phyloP scores from a whole-genome alignment of 1,140 invertebrate genomes.

The Dreissena polymorpha region DNA sequence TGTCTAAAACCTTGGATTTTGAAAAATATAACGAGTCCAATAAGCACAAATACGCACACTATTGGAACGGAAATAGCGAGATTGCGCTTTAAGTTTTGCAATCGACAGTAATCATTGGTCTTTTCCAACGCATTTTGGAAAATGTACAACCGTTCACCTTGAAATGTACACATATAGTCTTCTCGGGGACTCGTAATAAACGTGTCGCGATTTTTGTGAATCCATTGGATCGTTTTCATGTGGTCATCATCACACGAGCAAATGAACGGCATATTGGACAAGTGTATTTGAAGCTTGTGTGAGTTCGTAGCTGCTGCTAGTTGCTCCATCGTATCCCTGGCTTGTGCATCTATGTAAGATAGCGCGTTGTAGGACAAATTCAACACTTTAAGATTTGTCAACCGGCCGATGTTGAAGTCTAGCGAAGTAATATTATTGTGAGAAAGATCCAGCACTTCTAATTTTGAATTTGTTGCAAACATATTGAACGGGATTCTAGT shows the following conservation, averaged over 20 bases:
- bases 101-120: not conserved
- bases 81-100: not conserved
- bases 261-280: too few species aligned
- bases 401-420: not conserved
- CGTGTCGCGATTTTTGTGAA: too few species aligned
- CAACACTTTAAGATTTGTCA: not conserved
- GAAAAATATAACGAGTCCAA: not conserved
- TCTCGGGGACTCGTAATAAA: too few species aligned
- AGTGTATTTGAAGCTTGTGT: too few species aligned
- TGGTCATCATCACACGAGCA: not conserved
- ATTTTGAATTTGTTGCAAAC: not conserved
- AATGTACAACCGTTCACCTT: too few species aligned
- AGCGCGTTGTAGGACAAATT: conserved; percentile 1
- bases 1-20: not conserved
- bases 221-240: not conserved
- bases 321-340: not conserved
- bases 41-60: not conserved
- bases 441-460: conserved; percentile 1
- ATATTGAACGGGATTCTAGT: not conserved
- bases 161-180: too few species aligned
- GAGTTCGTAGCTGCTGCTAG: not conserved
- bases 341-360: not conserved
- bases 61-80: not conserved
- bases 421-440: conserved; percentile 4
- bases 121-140: not conserved